These are phyloP conservation scores for Heterodera filipjevi DNA, from an alignment of 2,888 invertebrate genomes.

Conservation along the genomic window DNA sequence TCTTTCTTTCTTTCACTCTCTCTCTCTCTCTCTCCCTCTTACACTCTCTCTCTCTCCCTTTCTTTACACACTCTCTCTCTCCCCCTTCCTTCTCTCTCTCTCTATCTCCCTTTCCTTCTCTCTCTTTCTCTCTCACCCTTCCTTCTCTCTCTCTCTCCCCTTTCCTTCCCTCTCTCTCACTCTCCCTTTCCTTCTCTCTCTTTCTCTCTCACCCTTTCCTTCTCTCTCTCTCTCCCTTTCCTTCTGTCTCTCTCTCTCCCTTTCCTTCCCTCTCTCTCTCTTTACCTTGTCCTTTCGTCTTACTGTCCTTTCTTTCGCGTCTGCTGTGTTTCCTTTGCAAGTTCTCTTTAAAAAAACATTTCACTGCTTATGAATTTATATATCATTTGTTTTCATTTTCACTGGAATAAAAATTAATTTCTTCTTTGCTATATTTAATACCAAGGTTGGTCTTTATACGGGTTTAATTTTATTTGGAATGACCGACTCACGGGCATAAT, in stretches of 20 bases:
- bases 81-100: not conserved
- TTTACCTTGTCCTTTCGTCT: too few species aligned
- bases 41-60: not conserved
- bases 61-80: not conserved
- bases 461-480: too few species aligned
- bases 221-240: not conserved
- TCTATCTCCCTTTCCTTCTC: not conserved
- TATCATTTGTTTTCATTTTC: too few species aligned
- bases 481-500: too few species aligned
- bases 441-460: too few species aligned
- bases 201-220: not conserved
- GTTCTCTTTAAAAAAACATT: too few species aligned
- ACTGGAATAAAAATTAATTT: not conserved
- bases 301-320: too few species aligned
- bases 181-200: not conserved
- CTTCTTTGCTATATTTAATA: too few species aligned
- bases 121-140: not conserved
- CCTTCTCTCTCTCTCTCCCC: not conserved
- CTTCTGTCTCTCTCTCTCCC: too few species aligned
- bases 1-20: not conserved
- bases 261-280: too few species aligned
- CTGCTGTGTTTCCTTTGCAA: too few species aligned
- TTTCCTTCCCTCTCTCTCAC: not conserved
- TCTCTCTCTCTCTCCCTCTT: not conserved
- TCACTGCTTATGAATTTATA: too few species aligned